These are phyloP conservation scores for Chaetorhynchus papuensis DNA, from an alignment of 2,113 vertebrate species.

Conservation along the genomic window DNA sequence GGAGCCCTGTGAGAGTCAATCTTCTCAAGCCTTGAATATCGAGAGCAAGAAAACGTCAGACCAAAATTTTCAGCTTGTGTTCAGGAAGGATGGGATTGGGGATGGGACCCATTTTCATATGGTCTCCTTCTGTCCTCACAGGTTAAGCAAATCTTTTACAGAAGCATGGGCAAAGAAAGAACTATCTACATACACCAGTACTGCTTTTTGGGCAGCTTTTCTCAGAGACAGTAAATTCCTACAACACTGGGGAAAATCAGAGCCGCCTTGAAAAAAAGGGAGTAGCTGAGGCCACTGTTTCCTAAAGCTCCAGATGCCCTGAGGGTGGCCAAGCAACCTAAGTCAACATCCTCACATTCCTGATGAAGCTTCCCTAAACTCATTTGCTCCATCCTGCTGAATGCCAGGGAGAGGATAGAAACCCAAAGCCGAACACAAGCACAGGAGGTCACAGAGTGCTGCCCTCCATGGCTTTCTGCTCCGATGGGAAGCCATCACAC, in stretches of 20 bases:
- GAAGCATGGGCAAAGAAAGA: neutral
- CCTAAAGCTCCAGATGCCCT: neutral
- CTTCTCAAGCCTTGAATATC: fast-evolving
- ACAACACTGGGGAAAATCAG: neutral
- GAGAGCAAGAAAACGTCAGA: fast-evolving
- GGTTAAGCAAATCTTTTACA: neutral
- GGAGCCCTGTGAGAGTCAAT: neutral
- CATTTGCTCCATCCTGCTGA: neutral
- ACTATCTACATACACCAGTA: neutral
- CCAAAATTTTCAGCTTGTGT: neutral
- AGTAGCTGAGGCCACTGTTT: neutral
- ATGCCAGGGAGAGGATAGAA: neutral
- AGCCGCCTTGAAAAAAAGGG: neutral
- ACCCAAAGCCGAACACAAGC: fast-evolving
- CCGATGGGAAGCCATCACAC: neutral
- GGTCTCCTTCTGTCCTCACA: neutral
- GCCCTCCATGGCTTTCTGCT: neutral
- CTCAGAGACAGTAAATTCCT: neutral
- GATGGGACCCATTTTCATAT: neutral
- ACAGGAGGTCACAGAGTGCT: neutral
- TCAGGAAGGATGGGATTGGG: neutral
- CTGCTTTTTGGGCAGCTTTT: neutral
- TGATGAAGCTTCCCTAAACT: neutral
- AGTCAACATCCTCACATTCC: neutral
- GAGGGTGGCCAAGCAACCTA: neutral